Evolutionary conservation across 2,113 vertebrate genomes (phyloP).

Genomic region (Illadopsis cleaveri): DNA sequence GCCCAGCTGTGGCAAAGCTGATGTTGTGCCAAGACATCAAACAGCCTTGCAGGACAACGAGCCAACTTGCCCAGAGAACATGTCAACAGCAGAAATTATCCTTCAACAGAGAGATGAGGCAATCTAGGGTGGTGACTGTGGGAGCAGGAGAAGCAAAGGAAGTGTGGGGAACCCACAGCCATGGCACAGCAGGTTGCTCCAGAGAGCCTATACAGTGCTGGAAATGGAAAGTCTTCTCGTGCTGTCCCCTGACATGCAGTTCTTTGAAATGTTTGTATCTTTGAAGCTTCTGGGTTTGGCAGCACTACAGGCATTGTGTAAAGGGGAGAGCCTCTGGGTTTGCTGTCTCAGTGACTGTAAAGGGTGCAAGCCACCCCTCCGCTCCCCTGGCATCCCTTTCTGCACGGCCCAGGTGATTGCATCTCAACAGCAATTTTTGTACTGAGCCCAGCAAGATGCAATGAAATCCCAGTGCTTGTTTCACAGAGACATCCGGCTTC

Average conservation of each 20-base stretch:
- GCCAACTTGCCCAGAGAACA: background rate
- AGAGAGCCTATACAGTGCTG: background rate
- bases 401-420: background rate
- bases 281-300: background rate
- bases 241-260: background rate
- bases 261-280: background rate
- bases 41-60: rapidly evolving
- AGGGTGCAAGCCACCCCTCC: background rate
- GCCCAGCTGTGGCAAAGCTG: background rate
- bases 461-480: background rate
- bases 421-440: background rate
- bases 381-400: background rate
- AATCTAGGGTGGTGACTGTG: rapidly evolving
- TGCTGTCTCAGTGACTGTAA: background rate
- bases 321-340: background rate
- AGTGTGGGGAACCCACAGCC: rapidly evolving
- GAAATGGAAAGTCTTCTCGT: background rate
- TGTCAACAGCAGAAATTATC: background rate
- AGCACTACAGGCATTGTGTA: background rate
- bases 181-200: background rate
- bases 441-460: rapidly evolving
- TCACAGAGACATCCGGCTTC: background rate
- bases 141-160: background rate
- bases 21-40: background rate
- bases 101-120: background rate